Conservation (phyloP, 2,113 vertebrate species). For the Zingel zingel region DNA sequence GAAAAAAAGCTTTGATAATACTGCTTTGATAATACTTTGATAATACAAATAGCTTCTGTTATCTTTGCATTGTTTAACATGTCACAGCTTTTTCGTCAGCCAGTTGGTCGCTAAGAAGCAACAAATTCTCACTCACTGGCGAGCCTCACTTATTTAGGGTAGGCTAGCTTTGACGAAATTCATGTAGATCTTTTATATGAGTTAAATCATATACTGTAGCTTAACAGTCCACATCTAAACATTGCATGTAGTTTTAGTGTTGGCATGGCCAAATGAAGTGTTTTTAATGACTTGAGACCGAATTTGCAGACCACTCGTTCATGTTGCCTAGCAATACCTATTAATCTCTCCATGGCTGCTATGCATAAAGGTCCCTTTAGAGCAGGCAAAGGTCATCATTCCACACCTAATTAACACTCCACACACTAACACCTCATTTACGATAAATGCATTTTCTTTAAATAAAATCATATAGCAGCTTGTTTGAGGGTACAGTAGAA, state of each 20-base stretch:
- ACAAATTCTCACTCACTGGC: not conserved
- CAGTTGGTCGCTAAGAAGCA: slow-evolving; percentile 22
- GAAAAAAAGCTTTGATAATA: slow-evolving; percentile 38
- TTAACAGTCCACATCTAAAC: slow-evolving; percentile 28
- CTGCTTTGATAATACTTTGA: slow-evolving; percentile 34
- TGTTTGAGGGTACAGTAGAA: slow-evolving; percentile 38
- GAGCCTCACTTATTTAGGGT: not conserved
- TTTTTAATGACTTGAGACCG: slow-evolving; percentile 67
- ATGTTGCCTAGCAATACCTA: slow-evolving; percentile 76
- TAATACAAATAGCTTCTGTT: slow-evolving; percentile 36
- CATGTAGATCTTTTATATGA: slow-evolving; percentile 16
- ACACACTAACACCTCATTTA: slow-evolving; percentile 31
- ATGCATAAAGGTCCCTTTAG: slow-evolving; percentile 67
- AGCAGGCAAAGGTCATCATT: slow-evolving; percentile 76
- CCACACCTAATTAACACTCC: slow-evolving; percentile 75
- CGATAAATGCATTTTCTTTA: slow-evolving; percentile 39
- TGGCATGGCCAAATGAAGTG: slow-evolving; percentile 51
- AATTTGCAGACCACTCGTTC: slow-evolving; percentile 67
- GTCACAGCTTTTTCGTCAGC: slow-evolving; percentile 24
- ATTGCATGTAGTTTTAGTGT: slow-evolving; percentile 23
- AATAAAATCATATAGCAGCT: slow-evolving; percentile 31
- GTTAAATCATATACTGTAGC: slow-evolving; percentile 20
- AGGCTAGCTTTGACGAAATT: slow-evolving; percentile 4
- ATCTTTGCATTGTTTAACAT: slow-evolving; percentile 41
- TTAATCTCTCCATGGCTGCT: slow-evolving; percentile 67